phyloP scores from a whole-genome alignment of 2,888 invertebrate species.

The Melieria picta region DNA sequence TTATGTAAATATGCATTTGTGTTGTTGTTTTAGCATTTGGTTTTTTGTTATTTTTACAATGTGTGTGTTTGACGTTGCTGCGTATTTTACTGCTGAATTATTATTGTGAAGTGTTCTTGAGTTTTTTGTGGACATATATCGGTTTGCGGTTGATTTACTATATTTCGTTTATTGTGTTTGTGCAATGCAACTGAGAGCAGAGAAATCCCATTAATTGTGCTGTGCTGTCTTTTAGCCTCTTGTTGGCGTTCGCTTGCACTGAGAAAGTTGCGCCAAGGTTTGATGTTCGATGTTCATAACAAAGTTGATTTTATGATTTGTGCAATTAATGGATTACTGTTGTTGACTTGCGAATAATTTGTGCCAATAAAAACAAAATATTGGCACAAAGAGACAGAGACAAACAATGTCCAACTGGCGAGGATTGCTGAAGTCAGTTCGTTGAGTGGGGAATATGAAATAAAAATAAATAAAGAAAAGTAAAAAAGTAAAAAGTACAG shows the following conservation, averaged over 20 bases:
- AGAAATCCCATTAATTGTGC: neutral
- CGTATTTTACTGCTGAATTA: neutral
- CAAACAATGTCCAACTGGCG: no score
- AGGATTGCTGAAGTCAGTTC: no score
- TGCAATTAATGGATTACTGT: slow-evolving; percentile 5
- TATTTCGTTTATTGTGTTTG: no score
- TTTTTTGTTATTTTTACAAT: neutral
- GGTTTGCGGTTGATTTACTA: no score
- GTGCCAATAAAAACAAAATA: no score
- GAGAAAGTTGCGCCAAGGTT: neutral
- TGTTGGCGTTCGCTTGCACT: neutral
- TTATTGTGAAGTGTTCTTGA: neutral
- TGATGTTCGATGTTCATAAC: slow-evolving; percentile 6
- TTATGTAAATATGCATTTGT: slow-evolving; percentile 39
- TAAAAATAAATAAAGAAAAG: no score
- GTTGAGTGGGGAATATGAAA: no score
- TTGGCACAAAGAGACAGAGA: no score
- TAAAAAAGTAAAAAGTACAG: no score
- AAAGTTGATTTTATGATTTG: no score
- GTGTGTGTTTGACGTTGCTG: slow-evolving; percentile 4
- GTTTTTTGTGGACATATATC: no score
- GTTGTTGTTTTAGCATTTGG: slow-evolving; percentile 19
- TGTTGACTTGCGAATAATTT: no score
- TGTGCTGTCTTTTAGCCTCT: neutral
- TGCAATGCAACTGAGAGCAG: neutral